phyloP scores from a whole-genome alignment of 1,140 invertebrate genomes.

The Aphelinus certus region DNA sequence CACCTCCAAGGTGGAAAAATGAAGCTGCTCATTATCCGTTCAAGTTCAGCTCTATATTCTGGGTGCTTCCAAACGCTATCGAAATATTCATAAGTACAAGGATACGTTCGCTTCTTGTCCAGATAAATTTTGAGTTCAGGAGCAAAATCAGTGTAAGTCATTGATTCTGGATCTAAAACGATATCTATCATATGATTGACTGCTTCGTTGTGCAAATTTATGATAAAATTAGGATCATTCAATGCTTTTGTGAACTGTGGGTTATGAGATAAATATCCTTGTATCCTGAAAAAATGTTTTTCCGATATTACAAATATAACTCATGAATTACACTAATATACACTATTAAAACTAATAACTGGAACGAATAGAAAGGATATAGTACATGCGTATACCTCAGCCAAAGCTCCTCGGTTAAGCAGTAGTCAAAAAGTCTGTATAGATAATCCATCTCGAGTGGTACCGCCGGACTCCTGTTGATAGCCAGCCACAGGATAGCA shows the following conservation, averaged over 20 bases:
- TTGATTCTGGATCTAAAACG: slow-evolving; percentile 66
- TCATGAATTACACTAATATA: neutral
- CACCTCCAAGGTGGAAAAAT: slow-evolving; percentile 59
- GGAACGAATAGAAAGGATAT: neutral
- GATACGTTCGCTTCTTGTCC: slow-evolving; percentile 51
- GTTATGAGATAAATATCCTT: slow-evolving; percentile 65
- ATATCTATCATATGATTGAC: slow-evolving; percentile 71
- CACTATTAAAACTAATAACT: neutral
- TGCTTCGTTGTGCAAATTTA: slow-evolving; percentile 73
- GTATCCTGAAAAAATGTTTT: slow-evolving; percentile 58
- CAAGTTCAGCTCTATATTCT: slow-evolving; percentile 51
- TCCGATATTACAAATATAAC: neutral
- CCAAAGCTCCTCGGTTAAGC: slow-evolving; percentile 75
- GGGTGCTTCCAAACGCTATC: slow-evolving; percentile 65
- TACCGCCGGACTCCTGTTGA: slow-evolving; percentile 65
- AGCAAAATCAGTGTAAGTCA: slow-evolving; percentile 65
- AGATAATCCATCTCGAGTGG: slow-evolving; percentile 71
- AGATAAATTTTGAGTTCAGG: slow-evolving; percentile 66
- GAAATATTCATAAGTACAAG: slow-evolving; percentile 69
- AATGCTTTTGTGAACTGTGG: slow-evolving; percentile 61
- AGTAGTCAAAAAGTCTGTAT: slow-evolving; percentile 67
- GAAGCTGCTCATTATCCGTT: slow-evolving; percentile 49
- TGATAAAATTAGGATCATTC: slow-evolving; percentile 69
- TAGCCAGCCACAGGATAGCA: slow-evolving; percentile 69
- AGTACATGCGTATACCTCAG: slow-evolving; percentile 56